Evolutionary conservation across 2,797 vertebrate genomes (phyloP), one percentile per base, ranked within the genome.

Genomic region (Malacoctenus gilli): DNA sequence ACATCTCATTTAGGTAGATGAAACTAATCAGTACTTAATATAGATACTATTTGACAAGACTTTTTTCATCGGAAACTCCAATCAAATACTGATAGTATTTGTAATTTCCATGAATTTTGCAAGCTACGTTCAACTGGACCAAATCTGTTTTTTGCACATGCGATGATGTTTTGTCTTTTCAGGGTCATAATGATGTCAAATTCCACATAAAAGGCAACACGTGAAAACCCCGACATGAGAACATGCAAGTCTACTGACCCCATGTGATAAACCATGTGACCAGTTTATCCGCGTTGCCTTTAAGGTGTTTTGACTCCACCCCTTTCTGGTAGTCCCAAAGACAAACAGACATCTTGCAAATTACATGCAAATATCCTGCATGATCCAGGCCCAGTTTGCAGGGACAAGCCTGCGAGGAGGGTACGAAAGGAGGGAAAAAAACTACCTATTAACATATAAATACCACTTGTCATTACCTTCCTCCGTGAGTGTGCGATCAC

Each of bases 401-500:
- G 43, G n/a, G 59, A 28, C 18, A 23, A 7, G 14, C 25, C 19
- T 9, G 8, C 39, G n/a, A n/a, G n/a, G n/a, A n/a, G 1, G 22
- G 28, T 28, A 21, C 9, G 8, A 42, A 10, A 6, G 5, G 31
- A 34, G 57, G 40, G 54, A 9, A 42, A n/a, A 47, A 49, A 52
- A 49, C 14, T 28, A 63, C 72, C 71, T 69, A 68, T 12, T 18
- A 64, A 55, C 14, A 68, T 28, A 46, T 3, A 39, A 66, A 73
- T 5, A 52, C 55, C 10, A 62, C 56, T 47, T 36, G 47, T 36
- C 80, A 38, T 87, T 87, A 87, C 85, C 85, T 89, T 85, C 70
- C 11, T 69, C 83, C 40, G 83, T 86, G 48, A 87, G 79, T 0
- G 84, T 89, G 71, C 70, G 54, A 43, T 85, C 84, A 5, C 85